Conservation (phyloP, 2,888 invertebrate species). For the Aphodius granarius region DNA sequence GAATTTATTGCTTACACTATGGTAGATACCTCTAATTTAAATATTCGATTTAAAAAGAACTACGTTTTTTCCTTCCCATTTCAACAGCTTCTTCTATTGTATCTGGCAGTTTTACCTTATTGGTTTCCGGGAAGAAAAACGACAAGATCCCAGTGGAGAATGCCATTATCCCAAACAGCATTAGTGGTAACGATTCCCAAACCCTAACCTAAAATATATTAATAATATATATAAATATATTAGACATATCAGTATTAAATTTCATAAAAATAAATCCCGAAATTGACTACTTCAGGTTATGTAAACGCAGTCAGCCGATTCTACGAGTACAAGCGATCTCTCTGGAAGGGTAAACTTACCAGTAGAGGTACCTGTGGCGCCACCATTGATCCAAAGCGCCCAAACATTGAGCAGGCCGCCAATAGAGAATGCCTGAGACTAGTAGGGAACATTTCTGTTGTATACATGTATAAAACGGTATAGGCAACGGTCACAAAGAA, state of each 20-base stretch:
- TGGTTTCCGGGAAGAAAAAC: slow-evolving; percentile 66
- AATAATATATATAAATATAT: slow-evolving; percentile 20
- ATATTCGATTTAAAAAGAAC: neutral
- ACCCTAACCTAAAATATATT: slow-evolving; percentile 57
- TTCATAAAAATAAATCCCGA: too few relatives aligned
- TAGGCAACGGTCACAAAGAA: slow-evolving; percentile 68
- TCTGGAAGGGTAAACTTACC: slow-evolving; percentile 48
- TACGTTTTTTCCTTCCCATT: slow-evolving; percentile 32
- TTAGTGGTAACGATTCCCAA: slow-evolving; percentile 59
- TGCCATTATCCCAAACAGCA: slow-evolving; percentile 62
- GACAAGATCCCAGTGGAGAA: slow-evolving; percentile 60
- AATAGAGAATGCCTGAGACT: slow-evolving; percentile 66
- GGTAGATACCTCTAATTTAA: neutral
- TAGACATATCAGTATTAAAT: neutral
- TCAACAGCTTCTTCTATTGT: slow-evolving; percentile 62
- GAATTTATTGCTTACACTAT: neutral
- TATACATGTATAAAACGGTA: slow-evolving; percentile 68
- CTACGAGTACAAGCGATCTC: neutral
- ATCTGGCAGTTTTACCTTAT: slow-evolving; percentile 62
- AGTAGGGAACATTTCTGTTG: slow-evolving; percentile 74
- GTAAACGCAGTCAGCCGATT: too few relatives aligned
- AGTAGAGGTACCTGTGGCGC: slow-evolving; percentile 72
- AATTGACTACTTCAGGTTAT: too few relatives aligned
- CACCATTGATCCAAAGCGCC: slow-evolving; percentile 68
- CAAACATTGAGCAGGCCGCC: slow-evolving; percentile 69